A percentile compares a stretch with the other conserved stretches of the same genome.
Conservation (phyloP, 2,113 vertebrate genomes). For the Willisornis vidua region DNA sequence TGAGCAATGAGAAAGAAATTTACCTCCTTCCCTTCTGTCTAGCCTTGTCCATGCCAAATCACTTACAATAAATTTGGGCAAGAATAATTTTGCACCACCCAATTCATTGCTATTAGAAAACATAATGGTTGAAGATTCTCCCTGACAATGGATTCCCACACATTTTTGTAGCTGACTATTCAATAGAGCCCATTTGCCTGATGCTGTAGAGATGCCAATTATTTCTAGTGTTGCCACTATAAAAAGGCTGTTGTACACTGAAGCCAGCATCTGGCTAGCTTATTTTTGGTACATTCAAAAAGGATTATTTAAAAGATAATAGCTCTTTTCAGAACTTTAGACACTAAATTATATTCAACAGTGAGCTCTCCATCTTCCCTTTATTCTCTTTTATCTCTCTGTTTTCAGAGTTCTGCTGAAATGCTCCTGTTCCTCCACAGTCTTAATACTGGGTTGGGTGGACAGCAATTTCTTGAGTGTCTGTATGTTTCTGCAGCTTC, state of each 20-base stretch:
- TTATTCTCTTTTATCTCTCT: neutral
- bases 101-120: neutral
- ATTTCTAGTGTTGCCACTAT: neutral
- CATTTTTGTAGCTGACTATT: neutral
- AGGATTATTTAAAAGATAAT: neutral
- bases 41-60: neutral
- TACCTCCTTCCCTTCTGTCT: conserved; percentile 2
- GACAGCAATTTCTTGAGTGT: neutral
- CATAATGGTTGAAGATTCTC: neutral
- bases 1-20: neutral
- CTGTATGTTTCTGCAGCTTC: neutral
- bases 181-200: neutral
- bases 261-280: neutral
- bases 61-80: neutral
- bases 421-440: neutral
- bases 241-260: neutral
- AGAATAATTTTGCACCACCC: neutral
- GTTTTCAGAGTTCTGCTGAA: neutral
- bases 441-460: neutral
- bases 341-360: neutral
- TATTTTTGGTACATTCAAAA: neutral
- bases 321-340: neutral
- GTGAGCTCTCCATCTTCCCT: neutral
- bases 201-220: neutral
- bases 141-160: neutral